Conservation (phyloP, 2,888 invertebrate species). For the Coronaproctus castanopsis region DNA sequence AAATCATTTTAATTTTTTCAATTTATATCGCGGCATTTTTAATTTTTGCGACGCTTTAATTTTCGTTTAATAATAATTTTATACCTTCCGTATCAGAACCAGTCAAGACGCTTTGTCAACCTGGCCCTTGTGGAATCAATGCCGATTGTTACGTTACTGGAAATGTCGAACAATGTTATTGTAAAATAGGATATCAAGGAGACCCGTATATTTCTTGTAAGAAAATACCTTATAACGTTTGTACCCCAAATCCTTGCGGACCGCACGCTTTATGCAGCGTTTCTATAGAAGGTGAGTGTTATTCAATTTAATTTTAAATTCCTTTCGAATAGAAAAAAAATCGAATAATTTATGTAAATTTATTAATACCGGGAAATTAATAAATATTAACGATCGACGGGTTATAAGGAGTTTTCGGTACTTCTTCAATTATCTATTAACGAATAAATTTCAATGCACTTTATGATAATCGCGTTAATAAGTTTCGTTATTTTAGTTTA, state of each 20-base stretch:
- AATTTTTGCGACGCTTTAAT: too few species aligned
- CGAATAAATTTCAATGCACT: too few species aligned
- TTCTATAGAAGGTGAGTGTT: slow-evolving; percentile 35
- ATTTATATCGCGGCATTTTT: too few species aligned
- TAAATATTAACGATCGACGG: too few species aligned
- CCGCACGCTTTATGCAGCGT: slow-evolving; percentile 51
- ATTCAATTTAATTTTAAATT: neutral
- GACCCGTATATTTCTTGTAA: slow-evolving; percentile 62
- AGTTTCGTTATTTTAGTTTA: too few species aligned
- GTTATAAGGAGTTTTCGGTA: too few species aligned
- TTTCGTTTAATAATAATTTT: too few species aligned
- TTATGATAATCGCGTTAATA: too few species aligned
- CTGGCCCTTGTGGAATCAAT: slow-evolving; percentile 63
- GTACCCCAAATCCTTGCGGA: slow-evolving; percentile 62
- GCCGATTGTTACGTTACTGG: slow-evolving; percentile 66
- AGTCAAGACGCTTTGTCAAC: slow-evolving; percentile 45
- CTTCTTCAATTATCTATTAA: too few species aligned
- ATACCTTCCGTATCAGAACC: slow-evolving; percentile 28
- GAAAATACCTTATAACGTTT: slow-evolving; percentile 44
- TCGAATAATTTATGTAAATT: slow-evolving; percentile 1
- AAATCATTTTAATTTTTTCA: too few species aligned
- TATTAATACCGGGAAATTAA: too few species aligned
- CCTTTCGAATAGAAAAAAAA: neutral
- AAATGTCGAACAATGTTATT: slow-evolving; percentile 67
- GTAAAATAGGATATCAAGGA: slow-evolving; percentile 49